These are phyloP conservation scores for Norana najaformis DNA, from an alignment of 2,888 invertebrate species.

Conservation along the genomic window DNA sequence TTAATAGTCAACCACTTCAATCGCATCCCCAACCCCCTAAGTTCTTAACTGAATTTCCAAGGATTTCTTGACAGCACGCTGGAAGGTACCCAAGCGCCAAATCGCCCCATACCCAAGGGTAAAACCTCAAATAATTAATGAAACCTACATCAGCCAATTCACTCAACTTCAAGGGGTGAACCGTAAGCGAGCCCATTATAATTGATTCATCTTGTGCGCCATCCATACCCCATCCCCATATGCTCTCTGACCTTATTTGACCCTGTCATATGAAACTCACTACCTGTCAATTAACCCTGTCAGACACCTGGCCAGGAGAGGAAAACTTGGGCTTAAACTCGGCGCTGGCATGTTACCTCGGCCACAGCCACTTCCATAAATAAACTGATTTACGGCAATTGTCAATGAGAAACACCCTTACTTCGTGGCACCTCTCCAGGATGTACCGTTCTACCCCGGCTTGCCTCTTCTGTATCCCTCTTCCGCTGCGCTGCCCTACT, in stretches of 20 bases:
- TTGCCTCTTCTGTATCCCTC: background rate
- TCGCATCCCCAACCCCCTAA: background rate
- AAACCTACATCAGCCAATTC: background rate
- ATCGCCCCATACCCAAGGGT: background rate
- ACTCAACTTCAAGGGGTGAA: background rate
- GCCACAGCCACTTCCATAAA: background rate
- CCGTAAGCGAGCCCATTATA: background rate
- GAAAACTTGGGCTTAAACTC: background rate
- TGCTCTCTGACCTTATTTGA: background rate
- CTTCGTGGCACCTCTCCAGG: background rate
- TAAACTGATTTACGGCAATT: background rate
- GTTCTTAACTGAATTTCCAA: background rate
- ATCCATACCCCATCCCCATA: background rate
- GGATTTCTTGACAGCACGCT: background rate
- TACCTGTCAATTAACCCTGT: background rate
- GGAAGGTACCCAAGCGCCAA: background rate
- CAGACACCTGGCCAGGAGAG: background rate
- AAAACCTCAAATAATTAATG: background rate
- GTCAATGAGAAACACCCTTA: background rate
- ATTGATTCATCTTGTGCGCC: background rate
- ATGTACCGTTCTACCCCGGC: background rate
- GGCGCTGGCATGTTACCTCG: background rate
- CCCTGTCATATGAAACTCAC: background rate
- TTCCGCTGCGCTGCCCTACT: background rate
- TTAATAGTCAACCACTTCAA: too few species aligned